Conservation (phyloP, 2,888 invertebrate species). For the Campaea margaritaria region DNA sequence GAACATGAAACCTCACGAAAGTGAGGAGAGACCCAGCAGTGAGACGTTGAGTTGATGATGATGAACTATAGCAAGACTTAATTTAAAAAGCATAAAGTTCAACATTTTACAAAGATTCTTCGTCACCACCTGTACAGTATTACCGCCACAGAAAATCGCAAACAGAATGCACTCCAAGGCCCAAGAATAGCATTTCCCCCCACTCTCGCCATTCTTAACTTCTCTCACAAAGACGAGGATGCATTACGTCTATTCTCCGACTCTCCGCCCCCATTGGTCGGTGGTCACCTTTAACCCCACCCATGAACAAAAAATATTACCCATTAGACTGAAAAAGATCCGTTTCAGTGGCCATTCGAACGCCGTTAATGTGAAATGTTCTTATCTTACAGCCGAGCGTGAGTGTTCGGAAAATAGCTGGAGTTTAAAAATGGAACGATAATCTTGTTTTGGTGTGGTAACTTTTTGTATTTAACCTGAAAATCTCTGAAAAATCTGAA, state of each 20-base stretch:
- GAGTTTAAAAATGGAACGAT: conserved; percentile 38
- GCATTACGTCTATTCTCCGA: conserved; percentile 55
- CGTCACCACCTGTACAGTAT: no score
- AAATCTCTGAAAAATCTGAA: not conserved
- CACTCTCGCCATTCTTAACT: conserved; percentile 60
- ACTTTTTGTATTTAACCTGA: conserved; percentile 7
- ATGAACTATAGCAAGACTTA: no score
- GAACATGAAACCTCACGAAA: no score
- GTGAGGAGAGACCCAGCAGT: no score
- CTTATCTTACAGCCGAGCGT: conserved; percentile 61
- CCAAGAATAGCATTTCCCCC: conserved; percentile 75
- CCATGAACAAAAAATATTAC: conserved; percentile 80
- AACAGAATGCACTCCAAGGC: conserved; percentile 49
- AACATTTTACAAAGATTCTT: no score
- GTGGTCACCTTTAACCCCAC: conserved; percentile 80
- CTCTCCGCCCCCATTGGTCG: conserved; percentile 72
- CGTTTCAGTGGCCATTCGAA: conserved; percentile 69
- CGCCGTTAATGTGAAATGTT: conserved; percentile 63
- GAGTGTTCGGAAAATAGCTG: conserved; percentile 29
- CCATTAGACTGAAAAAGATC: conserved; percentile 80
- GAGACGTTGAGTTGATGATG: no score
- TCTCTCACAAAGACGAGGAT: conserved; percentile 58
- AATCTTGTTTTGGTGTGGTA: conserved; percentile 13
- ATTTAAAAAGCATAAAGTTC: no score
- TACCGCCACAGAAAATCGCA: conserved; percentile 25